A percentile compares a stretch with the other conserved stretches of the same genome.
These are phyloP conservation scores for Eurytoma adleriae DNA, from an alignment of 2,888 invertebrate species.

Conservation along the genomic window DNA sequence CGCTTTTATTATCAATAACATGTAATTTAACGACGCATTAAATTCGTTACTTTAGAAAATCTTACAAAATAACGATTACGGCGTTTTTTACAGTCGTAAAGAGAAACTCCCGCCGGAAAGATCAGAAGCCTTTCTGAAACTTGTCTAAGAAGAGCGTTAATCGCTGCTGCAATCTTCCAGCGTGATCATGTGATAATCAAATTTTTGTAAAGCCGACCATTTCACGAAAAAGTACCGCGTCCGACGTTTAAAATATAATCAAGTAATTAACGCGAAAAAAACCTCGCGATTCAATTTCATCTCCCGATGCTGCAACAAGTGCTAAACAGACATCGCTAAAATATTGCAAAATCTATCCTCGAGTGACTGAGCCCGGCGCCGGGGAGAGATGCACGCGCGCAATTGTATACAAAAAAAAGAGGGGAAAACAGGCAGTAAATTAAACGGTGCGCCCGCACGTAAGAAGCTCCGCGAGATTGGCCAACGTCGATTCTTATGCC, in stretches of 20 bases:
- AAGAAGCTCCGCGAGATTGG: conserved; percentile 2
- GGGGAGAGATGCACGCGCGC: neutral
- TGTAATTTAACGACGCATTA: conserved; percentile 21
- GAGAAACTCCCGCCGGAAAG: neutral
- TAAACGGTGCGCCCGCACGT: neutral
- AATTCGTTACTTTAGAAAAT: neutral
- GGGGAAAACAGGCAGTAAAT: neutral
- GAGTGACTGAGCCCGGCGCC: no score
- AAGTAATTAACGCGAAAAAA: no score
- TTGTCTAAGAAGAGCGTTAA: no score
- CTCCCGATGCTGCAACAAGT: no score
- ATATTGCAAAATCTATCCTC: conserved; percentile 23
- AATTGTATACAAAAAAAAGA: neutral
- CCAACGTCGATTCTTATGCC: neutral
- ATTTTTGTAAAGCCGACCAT: no score
- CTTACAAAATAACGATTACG: conserved; percentile 6
- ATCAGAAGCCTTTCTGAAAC: neutral
- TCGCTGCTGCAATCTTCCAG: no score
- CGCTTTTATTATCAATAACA: conserved; percentile 22
- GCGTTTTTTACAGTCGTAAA: neutral
- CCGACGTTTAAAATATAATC: no score
- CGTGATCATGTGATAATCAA: no score
- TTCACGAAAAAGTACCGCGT: no score
- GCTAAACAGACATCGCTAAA: neutral
- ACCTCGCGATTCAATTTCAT: no score